A percentile compares a stretch with the other conserved stretches of the same genome.
Conservation (phyloP, 2,888 invertebrate species). For the Phymatocera aterrima region DNA sequence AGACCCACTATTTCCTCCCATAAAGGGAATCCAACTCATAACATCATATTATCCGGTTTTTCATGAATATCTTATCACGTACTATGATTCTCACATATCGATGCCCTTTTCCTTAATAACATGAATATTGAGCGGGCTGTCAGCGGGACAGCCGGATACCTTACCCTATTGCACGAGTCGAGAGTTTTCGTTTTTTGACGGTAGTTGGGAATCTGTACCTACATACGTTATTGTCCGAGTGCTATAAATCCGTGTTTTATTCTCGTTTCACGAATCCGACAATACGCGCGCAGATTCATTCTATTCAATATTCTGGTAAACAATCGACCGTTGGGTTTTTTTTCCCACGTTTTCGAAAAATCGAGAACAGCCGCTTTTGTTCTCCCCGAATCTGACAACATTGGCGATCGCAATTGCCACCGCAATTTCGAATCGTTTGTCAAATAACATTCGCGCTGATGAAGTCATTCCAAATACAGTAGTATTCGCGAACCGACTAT, state of each 20-base stretch:
- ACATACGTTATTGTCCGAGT: not conserved
- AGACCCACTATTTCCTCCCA: not conserved
- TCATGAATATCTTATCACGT: not conserved
- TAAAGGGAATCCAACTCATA: not conserved
- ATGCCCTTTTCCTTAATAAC: not conserved
- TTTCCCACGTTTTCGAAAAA: not conserved
- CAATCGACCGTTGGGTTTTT: not conserved
- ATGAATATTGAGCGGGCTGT: not conserved
- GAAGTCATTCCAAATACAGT: not conserved
- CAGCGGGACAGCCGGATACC: not conserved
- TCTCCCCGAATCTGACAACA: not conserved
- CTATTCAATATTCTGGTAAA: not conserved
- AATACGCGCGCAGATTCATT: not conserved
- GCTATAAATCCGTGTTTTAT: not conserved
- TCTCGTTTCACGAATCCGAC: not conserved
- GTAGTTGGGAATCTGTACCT: not conserved
- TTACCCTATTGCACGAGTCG: not conserved
- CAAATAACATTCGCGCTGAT: constrained; percentile 10
- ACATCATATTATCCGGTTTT: not conserved
- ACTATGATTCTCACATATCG: not conserved
- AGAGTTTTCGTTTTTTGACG: not conserved
- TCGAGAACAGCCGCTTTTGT: not conserved
- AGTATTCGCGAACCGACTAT: not conserved
- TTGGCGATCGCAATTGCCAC: constrained; percentile 17
- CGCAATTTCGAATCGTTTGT: constrained; percentile 18